phyloP scores from a whole-genome alignment of 2,113 vertebrate species.

The Thymallus thymallus region DNA sequence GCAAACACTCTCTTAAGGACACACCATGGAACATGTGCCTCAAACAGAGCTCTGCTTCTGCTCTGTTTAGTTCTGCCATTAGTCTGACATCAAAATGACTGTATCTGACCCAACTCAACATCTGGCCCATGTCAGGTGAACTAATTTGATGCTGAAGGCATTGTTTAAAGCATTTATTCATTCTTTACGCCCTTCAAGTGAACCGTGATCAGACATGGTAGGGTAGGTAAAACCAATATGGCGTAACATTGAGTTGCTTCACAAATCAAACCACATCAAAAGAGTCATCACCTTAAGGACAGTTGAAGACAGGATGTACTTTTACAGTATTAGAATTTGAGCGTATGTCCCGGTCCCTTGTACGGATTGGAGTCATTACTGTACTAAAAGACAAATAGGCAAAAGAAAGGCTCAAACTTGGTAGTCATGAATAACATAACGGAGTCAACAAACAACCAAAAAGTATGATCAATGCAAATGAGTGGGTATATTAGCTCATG shows the following conservation, averaged over 20 bases:
- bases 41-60: not conserved
- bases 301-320: too few relatives aligned
- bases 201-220: too few relatives aligned
- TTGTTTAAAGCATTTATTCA: too few relatives aligned
- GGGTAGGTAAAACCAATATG: too few relatives aligned
- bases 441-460: not conserved
- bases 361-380: not conserved
- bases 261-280: too few relatives aligned
- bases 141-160: not conserved
- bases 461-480: not conserved
- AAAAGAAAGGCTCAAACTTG: not conserved
- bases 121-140: not conserved
- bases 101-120: not conserved
- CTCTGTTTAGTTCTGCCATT: not conserved
- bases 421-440: not conserved
- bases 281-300: too few relatives aligned
- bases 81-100: not conserved
- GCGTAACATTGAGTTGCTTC: too few relatives aligned
- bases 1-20: not conserved
- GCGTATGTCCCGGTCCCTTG: too few relatives aligned
- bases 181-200: too few relatives aligned
- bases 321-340: too few relatives aligned
- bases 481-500: not conserved
- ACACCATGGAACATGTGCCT: not conserved
- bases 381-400: not conserved